Evolutionary conservation across 2,888 invertebrate species (phyloP).

Genomic region (Pristionchus arcanus): DNA sequence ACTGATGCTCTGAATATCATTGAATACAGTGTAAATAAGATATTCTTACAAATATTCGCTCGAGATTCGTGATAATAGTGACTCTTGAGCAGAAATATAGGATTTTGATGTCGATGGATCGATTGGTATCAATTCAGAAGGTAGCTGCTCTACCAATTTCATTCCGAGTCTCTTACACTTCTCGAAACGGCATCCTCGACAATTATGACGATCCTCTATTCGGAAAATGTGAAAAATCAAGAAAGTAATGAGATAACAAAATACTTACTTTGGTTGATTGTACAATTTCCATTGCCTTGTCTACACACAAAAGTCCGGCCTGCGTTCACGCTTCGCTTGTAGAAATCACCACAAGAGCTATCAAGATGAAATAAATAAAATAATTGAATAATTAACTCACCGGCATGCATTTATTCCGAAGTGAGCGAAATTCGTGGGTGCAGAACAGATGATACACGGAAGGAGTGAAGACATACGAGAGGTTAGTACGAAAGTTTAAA

Average conservation of each 20-base stretch:
- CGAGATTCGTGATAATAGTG: neutral
- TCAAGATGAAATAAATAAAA: neutral
- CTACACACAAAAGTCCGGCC: neutral
- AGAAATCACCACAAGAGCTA: constrained; percentile 33
- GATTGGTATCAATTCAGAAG: neutral
- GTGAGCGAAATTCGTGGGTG: neutral
- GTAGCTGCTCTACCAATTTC: neutral
- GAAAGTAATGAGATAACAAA: neutral
- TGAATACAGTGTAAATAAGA: neutral
- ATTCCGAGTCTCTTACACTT: neutral
- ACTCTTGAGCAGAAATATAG: neutral
- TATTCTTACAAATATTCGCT: neutral
- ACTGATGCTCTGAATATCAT: constrained; percentile 24
- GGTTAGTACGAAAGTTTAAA: neutral
- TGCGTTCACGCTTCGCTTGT: neutral
- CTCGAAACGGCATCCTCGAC: constrained; percentile 9
- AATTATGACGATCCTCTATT: neutral
- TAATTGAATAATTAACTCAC: neutral
- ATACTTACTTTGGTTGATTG: neutral
- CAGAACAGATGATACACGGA: neutral
- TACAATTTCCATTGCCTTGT: constrained; percentile 21
- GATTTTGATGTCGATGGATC: neutral
- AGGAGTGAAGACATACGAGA: neutral
- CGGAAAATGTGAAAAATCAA: neutral
- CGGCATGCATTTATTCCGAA: constrained; percentile 23